Conservation (phyloP, 30 jellyfish, hydroid and myxozoan species). For the Nemopilema nomurai region DNA sequence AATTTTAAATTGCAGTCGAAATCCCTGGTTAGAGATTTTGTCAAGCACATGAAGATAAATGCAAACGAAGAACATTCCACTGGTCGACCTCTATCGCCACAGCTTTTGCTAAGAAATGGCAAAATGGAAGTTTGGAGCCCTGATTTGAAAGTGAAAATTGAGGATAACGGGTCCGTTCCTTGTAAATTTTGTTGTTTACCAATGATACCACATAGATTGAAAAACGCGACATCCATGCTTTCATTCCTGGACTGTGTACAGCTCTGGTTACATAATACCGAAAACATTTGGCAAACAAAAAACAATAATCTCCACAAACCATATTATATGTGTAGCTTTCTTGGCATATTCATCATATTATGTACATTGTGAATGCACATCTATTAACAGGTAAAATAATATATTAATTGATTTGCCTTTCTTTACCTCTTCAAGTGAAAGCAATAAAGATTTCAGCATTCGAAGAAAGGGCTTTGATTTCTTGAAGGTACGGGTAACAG, state of each 20-base stretch:
- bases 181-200: neutral
- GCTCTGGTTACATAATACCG: no score
- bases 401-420: no score
- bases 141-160: neutral
- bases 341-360: no score
- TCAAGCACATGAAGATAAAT: neutral
- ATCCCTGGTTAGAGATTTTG: conserved; percentile 17
- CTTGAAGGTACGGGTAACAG: neutral
- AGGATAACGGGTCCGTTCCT: conserved; percentile 1
- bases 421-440: neutral
- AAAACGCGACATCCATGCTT: neutral
- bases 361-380: no score
- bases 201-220: neutral
- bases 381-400: no score
- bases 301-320: no score
- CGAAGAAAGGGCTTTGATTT: neutral
- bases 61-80: neutral
- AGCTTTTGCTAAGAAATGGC: conserved; percentile 3
- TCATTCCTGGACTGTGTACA: no score
- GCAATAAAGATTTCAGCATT: neutral
- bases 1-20: no score
- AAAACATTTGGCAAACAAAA: no score
- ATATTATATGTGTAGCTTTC: no score
- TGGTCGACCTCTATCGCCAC: conserved; percentile 31
- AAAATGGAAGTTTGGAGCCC: conserved; percentile 30